phyloP scores from a whole-genome alignment of 2,888 invertebrate species.

The Nomada ruficornis region DNA sequence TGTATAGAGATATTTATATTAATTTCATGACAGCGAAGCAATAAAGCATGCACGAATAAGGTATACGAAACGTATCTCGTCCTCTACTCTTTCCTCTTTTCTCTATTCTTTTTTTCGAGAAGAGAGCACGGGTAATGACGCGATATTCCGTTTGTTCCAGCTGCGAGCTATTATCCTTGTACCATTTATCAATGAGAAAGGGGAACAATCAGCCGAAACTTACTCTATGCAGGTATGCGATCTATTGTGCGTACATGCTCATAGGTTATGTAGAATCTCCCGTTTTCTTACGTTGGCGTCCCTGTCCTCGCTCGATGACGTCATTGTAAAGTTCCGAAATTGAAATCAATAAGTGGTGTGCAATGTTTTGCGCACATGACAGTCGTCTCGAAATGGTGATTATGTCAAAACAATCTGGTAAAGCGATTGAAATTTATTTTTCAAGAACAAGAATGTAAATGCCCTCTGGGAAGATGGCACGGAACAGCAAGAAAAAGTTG shows the following conservation, averaged over 20 bases:
- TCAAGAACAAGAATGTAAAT: constrained; percentile 40
- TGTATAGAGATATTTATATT: too few species aligned
- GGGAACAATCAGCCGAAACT: background rate
- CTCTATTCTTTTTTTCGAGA: too few species aligned
- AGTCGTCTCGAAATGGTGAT: constrained; percentile 80
- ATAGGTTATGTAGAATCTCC: background rate
- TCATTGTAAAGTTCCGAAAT: constrained; percentile 79
- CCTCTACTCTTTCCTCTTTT: too few species aligned
- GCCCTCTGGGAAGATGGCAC: constrained; percentile 72
- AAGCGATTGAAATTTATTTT: constrained; percentile 72
- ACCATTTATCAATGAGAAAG: too few species aligned
- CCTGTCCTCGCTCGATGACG: constrained; percentile 70
- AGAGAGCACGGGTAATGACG: too few species aligned
- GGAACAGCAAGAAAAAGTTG: constrained; percentile 79
- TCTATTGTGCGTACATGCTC: background rate
- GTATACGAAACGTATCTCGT: too few species aligned
- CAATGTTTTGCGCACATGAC: constrained; percentile 75
- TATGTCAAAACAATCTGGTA: constrained; percentile 79
- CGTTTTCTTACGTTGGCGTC: constrained; percentile 38
- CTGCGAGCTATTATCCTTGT: too few species aligned
- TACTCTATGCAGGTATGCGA: too few species aligned
- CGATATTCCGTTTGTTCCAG: too few species aligned
- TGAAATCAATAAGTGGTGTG: constrained; percentile 82
- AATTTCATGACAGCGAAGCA: too few species aligned
- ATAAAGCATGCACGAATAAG: too few species aligned